A percentile compares a stretch with the other conserved stretches of the same genome.
Evolutionary conservation across 2,113 vertebrate species (phyloP).

Genomic region (Phoxinus phoxinus): DNA sequence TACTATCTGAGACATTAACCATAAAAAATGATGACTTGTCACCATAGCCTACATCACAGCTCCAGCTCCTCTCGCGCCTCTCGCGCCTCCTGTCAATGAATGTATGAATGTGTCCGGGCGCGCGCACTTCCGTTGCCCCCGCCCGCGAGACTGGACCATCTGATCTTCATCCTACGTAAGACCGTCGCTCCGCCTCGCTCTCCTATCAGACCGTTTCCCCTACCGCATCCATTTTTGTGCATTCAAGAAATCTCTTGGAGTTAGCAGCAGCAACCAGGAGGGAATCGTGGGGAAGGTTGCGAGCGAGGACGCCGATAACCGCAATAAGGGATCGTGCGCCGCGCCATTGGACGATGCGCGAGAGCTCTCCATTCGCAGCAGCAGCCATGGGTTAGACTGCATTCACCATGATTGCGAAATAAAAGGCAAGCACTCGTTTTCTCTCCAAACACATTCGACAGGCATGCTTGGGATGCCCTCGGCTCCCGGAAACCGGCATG

Average conservation of each 20-base stretch:
- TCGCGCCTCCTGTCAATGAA: conserved; percentile 44
- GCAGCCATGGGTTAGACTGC: conserved; percentile 63
- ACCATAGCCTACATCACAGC: neutral
- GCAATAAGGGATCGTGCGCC: conserved; percentile 33
- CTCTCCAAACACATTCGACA: conserved; percentile 34
- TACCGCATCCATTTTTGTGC: conserved; percentile 64
- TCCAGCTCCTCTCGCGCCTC: neutral
- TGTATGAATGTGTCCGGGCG: conserved; percentile 36
- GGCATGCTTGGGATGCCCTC: conserved; percentile 6
- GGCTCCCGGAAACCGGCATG: neutral
- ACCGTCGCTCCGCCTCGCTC: conserved; percentile 60
- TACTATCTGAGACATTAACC: neutral
- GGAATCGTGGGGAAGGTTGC: conserved; percentile 23
- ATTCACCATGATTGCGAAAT: conserved; percentile 66
- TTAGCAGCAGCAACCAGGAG: conserved; percentile 27
- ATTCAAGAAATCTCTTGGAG: conserved; percentile 59
- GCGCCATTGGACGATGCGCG: conserved; percentile 41
- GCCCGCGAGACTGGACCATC: conserved; percentile 37
- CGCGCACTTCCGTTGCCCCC: conserved; percentile 31
- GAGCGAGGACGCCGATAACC: conserved; percentile 10
- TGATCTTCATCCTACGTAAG: conserved; percentile 68
- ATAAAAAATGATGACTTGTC: neutral
- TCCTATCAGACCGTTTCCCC: conserved; percentile 64
- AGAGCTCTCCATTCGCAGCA: conserved; percentile 50
- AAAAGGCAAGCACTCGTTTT: conserved; percentile 58